phyloP scores from a whole-genome alignment of 2,797 vertebrate species.

The Chiroxiphia lanceolata region DNA sequence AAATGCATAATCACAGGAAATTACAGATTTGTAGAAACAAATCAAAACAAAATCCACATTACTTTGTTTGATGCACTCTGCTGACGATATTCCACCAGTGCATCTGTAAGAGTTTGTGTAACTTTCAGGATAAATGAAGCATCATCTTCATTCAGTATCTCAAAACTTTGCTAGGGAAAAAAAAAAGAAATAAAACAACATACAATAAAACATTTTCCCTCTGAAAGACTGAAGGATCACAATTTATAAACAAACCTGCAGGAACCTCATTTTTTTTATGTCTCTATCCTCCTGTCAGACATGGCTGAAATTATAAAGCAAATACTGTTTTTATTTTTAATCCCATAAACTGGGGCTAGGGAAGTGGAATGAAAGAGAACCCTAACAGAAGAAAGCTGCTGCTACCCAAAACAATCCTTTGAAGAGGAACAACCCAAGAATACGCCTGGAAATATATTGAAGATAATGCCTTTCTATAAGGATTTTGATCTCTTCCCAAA shows the following conservation, averaged over 20 bases:
- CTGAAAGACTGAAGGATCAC: neutral
- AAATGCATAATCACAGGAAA: neutral
- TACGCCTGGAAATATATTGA: neutral
- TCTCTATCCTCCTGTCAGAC: neutral
- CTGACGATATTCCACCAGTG: constrained; percentile 85
- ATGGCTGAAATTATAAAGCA: neutral
- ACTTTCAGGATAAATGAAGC: constrained; percentile 87
- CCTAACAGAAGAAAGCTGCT: neutral
- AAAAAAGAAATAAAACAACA: neutral
- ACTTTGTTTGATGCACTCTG: constrained; percentile 71
- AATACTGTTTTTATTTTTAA: neutral
- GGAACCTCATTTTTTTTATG: neutral
- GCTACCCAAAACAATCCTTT: neutral
- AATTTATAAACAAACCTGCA: neutral
- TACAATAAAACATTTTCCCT: neutral
- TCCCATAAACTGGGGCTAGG: neutral
- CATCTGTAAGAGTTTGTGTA: constrained; percentile 85
- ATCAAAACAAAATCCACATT: neutral
- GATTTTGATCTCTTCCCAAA: neutral
- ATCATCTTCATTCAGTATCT: constrained; percentile 83
- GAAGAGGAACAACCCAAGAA: neutral
- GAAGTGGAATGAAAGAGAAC: neutral
- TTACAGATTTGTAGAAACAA: neutral
- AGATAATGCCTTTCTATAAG: neutral
- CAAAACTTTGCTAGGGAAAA: constrained; percentile 79